Percentiles rank a stretch among this genome's conserved stretches.
Conservation (phyloP, 2,888 invertebrate genomes). For the Anarsia innoxiella region DNA sequence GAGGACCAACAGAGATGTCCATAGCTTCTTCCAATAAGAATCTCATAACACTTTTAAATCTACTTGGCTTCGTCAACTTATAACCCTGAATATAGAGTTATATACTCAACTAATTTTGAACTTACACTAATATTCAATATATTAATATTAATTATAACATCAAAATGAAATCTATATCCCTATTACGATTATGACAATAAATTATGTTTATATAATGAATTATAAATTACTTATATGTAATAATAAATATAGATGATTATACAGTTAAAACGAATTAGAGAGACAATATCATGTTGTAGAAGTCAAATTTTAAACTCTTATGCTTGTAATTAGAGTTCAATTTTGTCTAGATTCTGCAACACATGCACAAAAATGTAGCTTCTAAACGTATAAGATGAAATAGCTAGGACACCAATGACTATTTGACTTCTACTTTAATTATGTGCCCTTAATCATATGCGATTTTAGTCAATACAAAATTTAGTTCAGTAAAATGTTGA, state of each 20-base stretch:
- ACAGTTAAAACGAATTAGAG: constrained; percentile 65
- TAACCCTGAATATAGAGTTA: constrained; percentile 45
- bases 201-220: constrained; percentile 63
- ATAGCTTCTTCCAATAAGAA: too few relatives aligned
- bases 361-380: constrained; percentile 9
- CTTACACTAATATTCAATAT: constrained; percentile 68
- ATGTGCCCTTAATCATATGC: constrained; percentile 37
- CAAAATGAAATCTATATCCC: constrained; percentile 66
- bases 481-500: constrained; percentile 66
- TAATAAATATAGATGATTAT: constrained; percentile 72
- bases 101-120: constrained; percentile 62
- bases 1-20: too few relatives aligned
- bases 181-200: constrained; percentile 69
- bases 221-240: constrained; percentile 71
- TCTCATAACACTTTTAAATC: too few relatives aligned
- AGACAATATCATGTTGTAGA: constrained; percentile 67
- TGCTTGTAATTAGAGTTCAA: neutral
- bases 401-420: constrained; percentile 1
- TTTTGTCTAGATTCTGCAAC: neutral
- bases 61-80: too few relatives aligned
- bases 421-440: constrained; percentile 49
- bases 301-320: constrained; percentile 29
- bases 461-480: constrained; percentile 41
- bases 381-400: constrained; percentile 7
- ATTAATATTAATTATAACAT: constrained; percentile 69